Percentiles rank a stretch among this genome's conserved stretches.
phyloP scores from a whole-genome alignment of 2,888 invertebrate species.

The Drosophila subquinaria region DNA sequence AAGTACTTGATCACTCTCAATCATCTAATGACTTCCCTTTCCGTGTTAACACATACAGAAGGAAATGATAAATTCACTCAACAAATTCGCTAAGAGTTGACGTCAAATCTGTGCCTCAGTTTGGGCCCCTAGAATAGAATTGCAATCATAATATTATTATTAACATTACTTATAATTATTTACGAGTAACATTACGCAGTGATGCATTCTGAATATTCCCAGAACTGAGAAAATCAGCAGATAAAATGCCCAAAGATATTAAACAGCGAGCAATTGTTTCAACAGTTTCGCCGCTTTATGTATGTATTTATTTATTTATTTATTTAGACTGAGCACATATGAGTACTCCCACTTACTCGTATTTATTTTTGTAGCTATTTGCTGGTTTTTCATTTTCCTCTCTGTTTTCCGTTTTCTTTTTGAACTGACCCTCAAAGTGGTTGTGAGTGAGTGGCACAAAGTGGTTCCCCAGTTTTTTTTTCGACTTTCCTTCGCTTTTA shows the following conservation, averaged over 20 bases:
- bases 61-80: constrained; percentile 30
- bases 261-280: constrained; percentile 56
- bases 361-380: constrained; percentile 10
- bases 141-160: constrained; percentile 63
- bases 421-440: constrained; percentile 45
- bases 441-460: constrained; percentile 7
- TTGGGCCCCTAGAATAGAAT: background rate
- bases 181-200: constrained; percentile 44
- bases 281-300: constrained; percentile 13
- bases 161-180: constrained; percentile 62
- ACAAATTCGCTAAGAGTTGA: constrained; percentile 21
- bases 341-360: constrained; percentile 20
- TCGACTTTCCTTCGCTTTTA: constrained; percentile 32
- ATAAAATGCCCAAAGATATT: constrained; percentile 53
- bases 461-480: constrained; percentile 23
- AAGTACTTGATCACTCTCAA: constrained; percentile 26
- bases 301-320: constrained; percentile 53
- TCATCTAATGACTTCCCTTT: constrained; percentile 46
- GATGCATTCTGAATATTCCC: constrained; percentile 39
- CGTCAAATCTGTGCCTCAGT: constrained; percentile 37
- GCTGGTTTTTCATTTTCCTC: background rate
- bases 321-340: constrained; percentile 7
- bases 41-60: constrained; percentile 18
- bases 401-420: constrained; percentile 4
- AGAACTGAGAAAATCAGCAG: constrained; percentile 33